Percentiles rank a stretch among this genome's conserved stretches.
Evolutionary conservation across 2,888 invertebrate species (phyloP).

Genomic region (Ctena decussata): DNA sequence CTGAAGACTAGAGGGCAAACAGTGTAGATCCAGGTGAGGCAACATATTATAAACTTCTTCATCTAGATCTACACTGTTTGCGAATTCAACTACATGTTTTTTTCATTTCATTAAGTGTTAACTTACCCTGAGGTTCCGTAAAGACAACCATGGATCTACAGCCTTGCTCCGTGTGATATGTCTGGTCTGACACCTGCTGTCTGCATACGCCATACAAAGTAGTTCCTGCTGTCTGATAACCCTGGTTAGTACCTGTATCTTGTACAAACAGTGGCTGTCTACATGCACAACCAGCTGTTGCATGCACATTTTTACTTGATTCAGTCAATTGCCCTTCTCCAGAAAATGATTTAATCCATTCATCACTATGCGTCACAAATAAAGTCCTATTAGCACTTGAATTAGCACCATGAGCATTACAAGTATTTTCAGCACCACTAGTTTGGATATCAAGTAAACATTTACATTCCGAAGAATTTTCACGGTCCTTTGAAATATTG

Average conservation of each 20-base stretch:
- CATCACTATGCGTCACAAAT: not conserved
- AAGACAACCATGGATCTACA: slow-evolving; percentile 22
- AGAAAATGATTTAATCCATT: not conserved
- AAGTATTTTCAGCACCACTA: not conserved
- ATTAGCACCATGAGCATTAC: not conserved
- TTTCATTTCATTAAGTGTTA: not conserved
- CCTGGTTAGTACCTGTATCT: not conserved
- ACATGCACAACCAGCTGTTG: not conserved
- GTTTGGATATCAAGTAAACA: not conserved
- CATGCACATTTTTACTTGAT: not conserved
- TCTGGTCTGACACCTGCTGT: not conserved
- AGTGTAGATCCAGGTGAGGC: too few species aligned
- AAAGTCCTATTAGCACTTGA: not conserved
- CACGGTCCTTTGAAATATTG: too few species aligned
- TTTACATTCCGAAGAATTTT: not conserved
- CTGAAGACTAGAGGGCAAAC: too few species aligned
- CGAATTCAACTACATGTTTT: too few species aligned
- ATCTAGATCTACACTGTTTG: too few species aligned
- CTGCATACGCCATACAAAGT: not conserved
- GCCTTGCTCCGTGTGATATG: not conserved
- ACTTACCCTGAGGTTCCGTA: slow-evolving; percentile 22
- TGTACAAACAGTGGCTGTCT: not conserved
- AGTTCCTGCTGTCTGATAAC: not conserved
- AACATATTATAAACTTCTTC: too few species aligned
- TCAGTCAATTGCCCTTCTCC: not conserved